A percentile compares a stretch with the other conserved stretches of the same genome.
These are phyloP conservation scores for Ovis canadensis DNA, from an alignment of 2,113 vertebrate species.

Conservation along the genomic window DNA sequence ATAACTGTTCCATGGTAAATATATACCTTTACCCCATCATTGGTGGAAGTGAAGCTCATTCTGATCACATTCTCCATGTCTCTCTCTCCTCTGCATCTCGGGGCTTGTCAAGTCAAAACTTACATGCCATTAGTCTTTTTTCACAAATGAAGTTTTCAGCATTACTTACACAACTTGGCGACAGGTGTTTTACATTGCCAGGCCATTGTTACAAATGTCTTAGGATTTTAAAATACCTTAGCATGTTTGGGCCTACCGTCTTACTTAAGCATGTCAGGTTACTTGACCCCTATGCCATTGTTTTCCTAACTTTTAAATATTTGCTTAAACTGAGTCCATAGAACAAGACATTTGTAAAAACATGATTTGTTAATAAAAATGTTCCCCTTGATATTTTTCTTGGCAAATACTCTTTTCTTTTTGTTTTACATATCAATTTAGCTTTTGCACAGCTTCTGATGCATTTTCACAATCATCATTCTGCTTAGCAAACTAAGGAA, in stretches of 20 bases:
- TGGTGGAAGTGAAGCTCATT: neutral
- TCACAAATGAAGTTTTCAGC: neutral
- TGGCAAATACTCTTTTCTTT: neutral
- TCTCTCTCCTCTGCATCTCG: neutral
- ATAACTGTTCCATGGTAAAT: neutral
- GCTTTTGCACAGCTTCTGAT: neutral
- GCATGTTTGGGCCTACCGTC: neutral
- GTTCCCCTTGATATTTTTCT: neutral
- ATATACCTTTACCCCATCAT: neutral
- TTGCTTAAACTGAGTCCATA: neutral
- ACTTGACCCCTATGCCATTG: neutral
- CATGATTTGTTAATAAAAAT: neutral
- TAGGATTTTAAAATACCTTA: neutral
- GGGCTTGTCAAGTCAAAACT: neutral
- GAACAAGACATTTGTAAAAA: neutral
- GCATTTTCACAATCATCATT: neutral
- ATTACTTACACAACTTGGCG: neutral
- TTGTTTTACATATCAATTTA: neutral
- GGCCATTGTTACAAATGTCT: neutral
- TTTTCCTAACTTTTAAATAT: neutral
- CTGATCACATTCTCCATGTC: neutral
- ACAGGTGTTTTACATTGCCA: neutral
- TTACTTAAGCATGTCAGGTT: neutral
- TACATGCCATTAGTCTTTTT: neutral
- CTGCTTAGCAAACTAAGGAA: neutral